Evolutionary conservation across 1,140 invertebrate species (phyloP).

Genomic region (Laodelphax striatellus): DNA sequence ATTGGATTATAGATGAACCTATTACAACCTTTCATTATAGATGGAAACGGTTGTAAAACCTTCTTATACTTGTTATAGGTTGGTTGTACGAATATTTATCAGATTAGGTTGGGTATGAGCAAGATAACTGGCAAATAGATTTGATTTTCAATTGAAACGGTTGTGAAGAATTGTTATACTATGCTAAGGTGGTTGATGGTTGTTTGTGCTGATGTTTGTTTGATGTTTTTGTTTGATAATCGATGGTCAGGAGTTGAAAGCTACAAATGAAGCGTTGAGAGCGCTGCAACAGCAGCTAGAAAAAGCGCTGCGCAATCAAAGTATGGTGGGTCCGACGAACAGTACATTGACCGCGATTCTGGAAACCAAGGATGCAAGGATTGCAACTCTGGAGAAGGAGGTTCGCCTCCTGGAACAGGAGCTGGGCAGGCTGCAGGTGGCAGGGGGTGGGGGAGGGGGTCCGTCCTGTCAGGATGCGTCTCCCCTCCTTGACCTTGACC

Average conservation of each 20-base stretch:
- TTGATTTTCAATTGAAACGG: too few relatives aligned
- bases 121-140: too few relatives aligned
- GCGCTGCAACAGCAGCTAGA: slow-evolving; percentile 64
- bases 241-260: slow-evolving; percentile 58
- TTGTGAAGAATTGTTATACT: too few relatives aligned
- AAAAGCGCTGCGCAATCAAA: slow-evolving; percentile 50
- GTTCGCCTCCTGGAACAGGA: slow-evolving; percentile 59
- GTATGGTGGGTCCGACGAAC: slow-evolving; percentile 39
- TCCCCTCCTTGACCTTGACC: slow-evolving; percentile 25
- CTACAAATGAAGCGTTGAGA: slow-evolving; percentile 66
- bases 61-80: too few relatives aligned
- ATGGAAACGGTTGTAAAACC: too few relatives aligned
- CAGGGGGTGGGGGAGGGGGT: slow-evolving; percentile 32
- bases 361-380: slow-evolving; percentile 74
- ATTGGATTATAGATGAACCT: too few relatives aligned
- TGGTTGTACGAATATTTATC: too few relatives aligned
- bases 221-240: slow-evolving; percentile 14
- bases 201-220: not conserved
- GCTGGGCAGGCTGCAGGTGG: slow-evolving; percentile 46
- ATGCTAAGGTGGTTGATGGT: too few relatives aligned
- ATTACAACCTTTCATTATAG: too few relatives aligned
- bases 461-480: slow-evolving; percentile 27
- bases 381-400: slow-evolving; percentile 72
- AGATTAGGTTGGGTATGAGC: too few relatives aligned
- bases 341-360: slow-evolving; percentile 61